These are phyloP conservation scores for Anadara kagoshimensis DNA, from an alignment of 1,140 invertebrate species.

Conservation along the genomic window DNA sequence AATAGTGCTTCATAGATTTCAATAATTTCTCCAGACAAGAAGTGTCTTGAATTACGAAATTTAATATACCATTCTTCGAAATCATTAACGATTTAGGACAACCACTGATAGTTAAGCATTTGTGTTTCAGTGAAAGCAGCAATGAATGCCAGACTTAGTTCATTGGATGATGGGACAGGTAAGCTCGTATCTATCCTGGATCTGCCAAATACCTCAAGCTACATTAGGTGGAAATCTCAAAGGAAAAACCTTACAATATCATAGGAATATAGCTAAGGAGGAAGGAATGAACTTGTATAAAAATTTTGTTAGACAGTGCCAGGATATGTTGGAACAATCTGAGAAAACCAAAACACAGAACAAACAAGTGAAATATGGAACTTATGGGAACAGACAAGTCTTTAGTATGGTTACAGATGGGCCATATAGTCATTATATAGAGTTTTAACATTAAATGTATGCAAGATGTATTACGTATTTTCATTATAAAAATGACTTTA, in stretches of 20 bases:
- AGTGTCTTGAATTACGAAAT: no score
- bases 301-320: constrained; percentile 64
- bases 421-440: constrained; percentile 74
- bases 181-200: constrained; percentile 68
- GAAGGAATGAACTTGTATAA: constrained; percentile 69
- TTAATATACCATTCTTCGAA: no score
- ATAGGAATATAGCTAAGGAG: constrained; percentile 72
- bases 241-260: constrained; percentile 75
- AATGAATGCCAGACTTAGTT: constrained; percentile 66
- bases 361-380: constrained; percentile 65
- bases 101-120: no score
- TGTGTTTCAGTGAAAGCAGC: constrained; percentile 68
- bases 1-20: no score
- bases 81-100: no score
- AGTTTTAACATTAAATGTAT: constrained; percentile 51
- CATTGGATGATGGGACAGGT: constrained; percentile 45
- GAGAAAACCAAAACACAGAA: constrained; percentile 45
- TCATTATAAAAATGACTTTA: no score
- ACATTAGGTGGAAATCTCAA: constrained; percentile 75
- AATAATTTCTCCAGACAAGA: no score
- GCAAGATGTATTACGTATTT: no score
- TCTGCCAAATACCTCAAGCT: constrained; percentile 73
- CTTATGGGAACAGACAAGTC: constrained; percentile 75
- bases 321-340: constrained; percentile 47
- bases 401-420: constrained; percentile 74